Conservation (phyloP, 2,888 invertebrate genomes). For the Thelaira solivaga region DNA sequence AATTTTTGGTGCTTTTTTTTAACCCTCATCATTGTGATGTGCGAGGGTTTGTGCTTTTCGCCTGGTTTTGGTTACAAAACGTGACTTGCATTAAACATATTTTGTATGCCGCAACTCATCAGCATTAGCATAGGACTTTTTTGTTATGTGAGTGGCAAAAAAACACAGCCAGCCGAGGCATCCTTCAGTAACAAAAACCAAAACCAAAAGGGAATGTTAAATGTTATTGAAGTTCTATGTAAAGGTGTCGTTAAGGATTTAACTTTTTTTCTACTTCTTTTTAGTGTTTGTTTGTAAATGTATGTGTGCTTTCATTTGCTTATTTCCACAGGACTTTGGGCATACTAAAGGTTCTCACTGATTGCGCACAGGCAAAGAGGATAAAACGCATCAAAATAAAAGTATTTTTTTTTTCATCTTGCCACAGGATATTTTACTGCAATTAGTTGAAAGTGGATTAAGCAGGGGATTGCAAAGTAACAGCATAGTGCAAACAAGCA, state of each 20-base stretch:
- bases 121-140: conserved; percentile 16
- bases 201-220: conserved; percentile 51
- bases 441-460: conserved; percentile 48
- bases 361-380: background rate
- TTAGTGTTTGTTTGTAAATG: background rate
- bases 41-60: conserved; percentile 6
- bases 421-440: conserved; percentile 58
- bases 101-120: conserved; percentile 34
- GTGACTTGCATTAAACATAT: conserved; percentile 58
- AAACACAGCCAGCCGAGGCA: background rate
- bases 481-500: background rate
- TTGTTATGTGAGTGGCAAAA: background rate
- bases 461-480: background rate
- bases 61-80: conserved; percentile 43
- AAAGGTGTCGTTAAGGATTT: conserved; percentile 59
- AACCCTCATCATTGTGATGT: background rate
- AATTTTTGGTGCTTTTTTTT: background rate
- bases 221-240: conserved; percentile 57
- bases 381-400: conserved; percentile 29
- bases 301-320: conserved; percentile 20
- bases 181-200: conserved; percentile 33
- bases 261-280: conserved; percentile 17
- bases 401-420: too few relatives aligned
- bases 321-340: conserved; percentile 34
- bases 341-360: conserved; percentile 7